phyloP scores from a whole-genome alignment of 2,888 invertebrate genomes.

The Spodoptera picta region DNA sequence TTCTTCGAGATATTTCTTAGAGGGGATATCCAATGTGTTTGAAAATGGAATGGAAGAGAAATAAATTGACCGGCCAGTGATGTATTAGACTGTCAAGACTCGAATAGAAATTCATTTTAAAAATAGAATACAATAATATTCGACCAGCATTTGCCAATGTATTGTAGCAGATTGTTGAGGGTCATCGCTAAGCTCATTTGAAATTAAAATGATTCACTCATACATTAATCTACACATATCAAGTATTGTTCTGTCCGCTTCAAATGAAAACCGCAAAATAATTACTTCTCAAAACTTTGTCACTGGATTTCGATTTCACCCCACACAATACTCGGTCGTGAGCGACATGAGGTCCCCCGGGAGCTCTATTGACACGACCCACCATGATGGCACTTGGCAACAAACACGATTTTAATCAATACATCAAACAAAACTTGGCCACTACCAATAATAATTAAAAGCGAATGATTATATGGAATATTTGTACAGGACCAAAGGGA shows the following conservation, averaged over 20 bases:
- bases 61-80: too few relatives aligned
- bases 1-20: constrained; percentile 10
- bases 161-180: not conserved
- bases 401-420: constrained; percentile 88
- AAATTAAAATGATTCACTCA: not conserved
- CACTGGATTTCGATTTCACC: constrained; percentile 48
- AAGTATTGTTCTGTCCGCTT: constrained; percentile 27
- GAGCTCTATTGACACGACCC: constrained; percentile 77
- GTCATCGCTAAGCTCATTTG: too few relatives aligned
- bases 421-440: constrained; percentile 87
- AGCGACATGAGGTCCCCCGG: constrained; percentile 57
- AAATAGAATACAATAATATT: too few relatives aligned
- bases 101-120: too few relatives aligned
- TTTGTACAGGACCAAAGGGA: constrained; percentile 85
- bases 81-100: too few relatives aligned
- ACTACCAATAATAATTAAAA: constrained; percentile 88
- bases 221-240: constrained; percentile 10
- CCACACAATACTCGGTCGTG: constrained; percentile 33
- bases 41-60: not conserved
- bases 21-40: not conserved
- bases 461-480: constrained; percentile 87
- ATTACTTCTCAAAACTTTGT: constrained; percentile 47
- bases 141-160: too few relatives aligned
- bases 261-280: constrained; percentile 52
- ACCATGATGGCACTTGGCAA: constrained; percentile 79